Evolutionary conservation across 2,888 invertebrate species (phyloP), one percentile per base, ranked within the genome.

Genomic region (Zele albiditarsus): DNA sequence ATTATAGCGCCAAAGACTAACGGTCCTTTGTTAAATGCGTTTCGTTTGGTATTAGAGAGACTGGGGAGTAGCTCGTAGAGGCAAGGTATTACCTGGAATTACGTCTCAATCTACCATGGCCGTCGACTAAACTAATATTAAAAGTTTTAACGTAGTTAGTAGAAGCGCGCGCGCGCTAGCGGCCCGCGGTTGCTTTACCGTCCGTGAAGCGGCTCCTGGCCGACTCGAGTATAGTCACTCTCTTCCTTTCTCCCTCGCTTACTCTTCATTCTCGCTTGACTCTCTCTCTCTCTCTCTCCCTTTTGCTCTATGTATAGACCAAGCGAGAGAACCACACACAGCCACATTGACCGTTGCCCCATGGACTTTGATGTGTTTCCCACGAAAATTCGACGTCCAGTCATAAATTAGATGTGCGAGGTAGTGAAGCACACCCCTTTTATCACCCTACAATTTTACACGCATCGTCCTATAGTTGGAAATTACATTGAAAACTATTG

Each of bases 121-220:
- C 87, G 83, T 87, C 87, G 88, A 89, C 89, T 89, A 89, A 89
- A 89, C 89, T 89, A 89, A 89, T 89, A 89, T 89, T 89, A 89
- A 89, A 89, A 89, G 85, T 89, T 89, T 89, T 89, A 89, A 89
- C 89, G 86, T 88, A 87, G 89, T 89, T 89, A 89, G 85, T 84
- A 62, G 71, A 58, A 31, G 65, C 57, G 72, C 42, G 65, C 66
- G 72, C 46, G 75, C 67, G 77, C 75, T 87, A 85, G 83, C 83
- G 84, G 86, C 84, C 85, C 88, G 87, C 86, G 87, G 88, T 88
- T 86, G 87, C 87, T 88, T 88, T 88, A 86, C 87, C 86, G 85
- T 85, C 85, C 87, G 82, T 85, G 87, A 86, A 86, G 85, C 85
- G 84, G 70, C 63, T 65, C 57, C 62, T 46, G 33, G 28, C 20